phyloP scores from a whole-genome alignment of 2,797 vertebrate species.

The Hoplostethus mediterraneus region DNA sequence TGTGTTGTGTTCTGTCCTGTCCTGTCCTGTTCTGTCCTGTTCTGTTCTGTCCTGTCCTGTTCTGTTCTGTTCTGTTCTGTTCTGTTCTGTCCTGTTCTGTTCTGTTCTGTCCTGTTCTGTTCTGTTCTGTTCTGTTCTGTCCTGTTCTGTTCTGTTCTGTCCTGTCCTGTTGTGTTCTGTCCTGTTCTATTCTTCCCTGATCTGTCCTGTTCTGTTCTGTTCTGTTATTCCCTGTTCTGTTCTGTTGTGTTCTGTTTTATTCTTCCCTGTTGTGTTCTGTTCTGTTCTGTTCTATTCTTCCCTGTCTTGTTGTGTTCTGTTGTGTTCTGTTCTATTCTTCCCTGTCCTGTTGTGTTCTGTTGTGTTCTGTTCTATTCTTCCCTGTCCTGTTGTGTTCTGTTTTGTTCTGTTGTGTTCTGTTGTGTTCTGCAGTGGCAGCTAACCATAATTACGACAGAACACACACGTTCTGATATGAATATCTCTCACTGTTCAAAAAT shows the following conservation, averaged over 20 bases:
- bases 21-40: background rate
- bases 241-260: background rate
- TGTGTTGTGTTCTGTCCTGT: background rate
- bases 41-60: background rate
- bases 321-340: slow-evolving; percentile 9
- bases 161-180: background rate
- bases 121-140: background rate
- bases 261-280: slow-evolving; percentile 8
- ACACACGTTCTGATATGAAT: too few relatives aligned
- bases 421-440: background rate
- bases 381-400: too few relatives aligned
- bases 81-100: too few relatives aligned
- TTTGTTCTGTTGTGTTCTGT: background rate
- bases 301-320: slow-evolving; percentile 12
- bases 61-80: background rate
- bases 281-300: background rate
- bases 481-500: too few relatives aligned
- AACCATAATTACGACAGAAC: too few relatives aligned
- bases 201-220: background rate
- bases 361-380: too few relatives aligned
- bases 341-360: background rate
- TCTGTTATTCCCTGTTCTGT: background rate
- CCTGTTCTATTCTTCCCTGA: background rate
- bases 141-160: background rate
- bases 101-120: background rate